These are phyloP conservation scores for Rousettus leschenaultii DNA, from an alignment of 2,113 vertebrate species.

Conservation along the genomic window DNA sequence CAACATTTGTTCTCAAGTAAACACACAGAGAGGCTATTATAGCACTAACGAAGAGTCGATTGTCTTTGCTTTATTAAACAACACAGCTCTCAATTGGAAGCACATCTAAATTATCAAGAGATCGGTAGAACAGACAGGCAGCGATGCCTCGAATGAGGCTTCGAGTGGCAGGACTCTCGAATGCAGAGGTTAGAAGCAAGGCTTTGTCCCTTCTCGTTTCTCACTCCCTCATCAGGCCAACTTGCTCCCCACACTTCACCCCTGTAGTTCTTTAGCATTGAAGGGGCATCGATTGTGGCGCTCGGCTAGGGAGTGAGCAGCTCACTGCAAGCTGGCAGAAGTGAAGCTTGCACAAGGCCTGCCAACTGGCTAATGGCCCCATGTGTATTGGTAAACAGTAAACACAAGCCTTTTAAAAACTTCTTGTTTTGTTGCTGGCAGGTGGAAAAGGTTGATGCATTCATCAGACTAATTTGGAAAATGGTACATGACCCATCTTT, in stretches of 20 bases:
- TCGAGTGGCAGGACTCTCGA: not conserved
- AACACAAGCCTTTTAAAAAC: slow-evolving; percentile 70
- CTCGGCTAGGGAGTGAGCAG: slow-evolving; percentile 34
- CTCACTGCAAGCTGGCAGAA: slow-evolving; percentile 31
- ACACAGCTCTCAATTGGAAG: slow-evolving; percentile 54
- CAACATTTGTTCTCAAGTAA: slow-evolving; percentile 78
- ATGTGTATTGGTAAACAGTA: slow-evolving; percentile 59
- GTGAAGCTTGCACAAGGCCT: not conserved
- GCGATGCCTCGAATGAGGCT: not conserved
- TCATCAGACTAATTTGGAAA: slow-evolving; percentile 67
- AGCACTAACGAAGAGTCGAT: slow-evolving; percentile 47
- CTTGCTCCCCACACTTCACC: not conserved
- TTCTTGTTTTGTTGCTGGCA: slow-evolving; percentile 58
- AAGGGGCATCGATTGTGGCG: slow-evolving; percentile 42
- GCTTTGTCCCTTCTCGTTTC: not conserved
- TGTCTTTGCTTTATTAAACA: slow-evolving; percentile 77
- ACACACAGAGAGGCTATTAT: slow-evolving; percentile 43
- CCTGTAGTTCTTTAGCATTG: not conserved
- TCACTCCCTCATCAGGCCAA: not conserved
- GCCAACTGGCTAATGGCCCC: slow-evolving; percentile 58
- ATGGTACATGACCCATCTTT: not conserved
- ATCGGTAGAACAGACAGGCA: slow-evolving; percentile 49
- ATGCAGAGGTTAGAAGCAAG: not conserved
- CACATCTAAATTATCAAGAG: slow-evolving; percentile 62
- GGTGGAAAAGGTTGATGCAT: slow-evolving; percentile 64